Base-by-base conservation (phyloP, 2,888 invertebrate species). In the Drosophila leonis region DNA sequence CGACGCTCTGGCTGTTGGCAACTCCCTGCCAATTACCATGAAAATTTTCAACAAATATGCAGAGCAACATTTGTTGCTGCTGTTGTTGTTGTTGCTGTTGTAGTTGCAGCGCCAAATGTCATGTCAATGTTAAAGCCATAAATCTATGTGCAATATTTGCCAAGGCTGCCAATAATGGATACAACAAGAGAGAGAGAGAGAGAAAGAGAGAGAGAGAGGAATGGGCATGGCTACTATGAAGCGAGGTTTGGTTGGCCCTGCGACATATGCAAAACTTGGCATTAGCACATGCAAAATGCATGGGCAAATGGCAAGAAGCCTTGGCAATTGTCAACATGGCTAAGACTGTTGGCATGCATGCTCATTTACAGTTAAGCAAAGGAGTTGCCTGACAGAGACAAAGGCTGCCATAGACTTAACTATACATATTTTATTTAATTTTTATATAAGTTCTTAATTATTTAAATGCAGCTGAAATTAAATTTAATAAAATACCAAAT, bases 111-210 rank as follows among this genome's bases (percentile, higher is more conserved):
- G 75, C 68, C 82, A 79, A 79, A 80, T 80, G 82, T 73, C 82
- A 82, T 82, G 82, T 82, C 82, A 82, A 75, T 78, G 75, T 75
- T 74, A 73, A 78, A 71, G 75, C 82, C 82, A 82, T 82, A 82
- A 82, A 82, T 82, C 82, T 78, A 82, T 77, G 69, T 75, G 73
- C 72, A 71, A 78, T 78, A 80, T 80, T 80, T 80, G 75, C 74
- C 51, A 46, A 42, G 48, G 44, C 77, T 77, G 74, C 80, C 80
- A 78, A 80, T 75, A 72, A 72, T 62, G 57, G 48, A 59, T 61
- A 55, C 35, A 54, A 46, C 35, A 49, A 24, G 44, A 18, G 41
- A 9, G 39, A 39, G 2, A 13, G 15, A 8, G 10, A 2, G 46
- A 4, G 48, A n/a, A 10, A 4, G 9, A 10, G 46, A 0, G 20